Evolutionary conservation across 2,113 vertebrate genomes (phyloP), one percentile per base, ranked within the genome.

Genomic region (Pelvicachromis taeniatus): DNA sequence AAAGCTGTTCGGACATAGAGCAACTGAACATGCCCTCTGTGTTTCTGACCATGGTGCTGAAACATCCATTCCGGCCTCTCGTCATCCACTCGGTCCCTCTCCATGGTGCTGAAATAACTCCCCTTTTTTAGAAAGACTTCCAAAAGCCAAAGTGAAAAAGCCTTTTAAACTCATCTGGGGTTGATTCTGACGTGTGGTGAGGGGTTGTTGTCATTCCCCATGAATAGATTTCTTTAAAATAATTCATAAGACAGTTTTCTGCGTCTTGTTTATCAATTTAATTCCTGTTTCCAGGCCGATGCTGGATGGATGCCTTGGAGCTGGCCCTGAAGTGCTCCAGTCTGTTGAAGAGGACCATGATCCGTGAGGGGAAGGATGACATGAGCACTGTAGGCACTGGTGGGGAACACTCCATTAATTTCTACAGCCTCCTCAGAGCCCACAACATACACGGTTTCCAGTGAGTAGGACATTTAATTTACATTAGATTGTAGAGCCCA

Each of bases 281-380:
- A 38, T 79, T 78, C 12, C 81, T 4, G 48, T 12, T 81, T 54
- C 7, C 87, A 99, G 99, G 99, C 78, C 97, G 99, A 65, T 99
- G 98, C 94, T 99, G 98, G 98, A 99, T 99, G 99, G 99, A 99
- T 81, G 99, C 99, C 86, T 94, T 99, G 91, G 99, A 99, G 90
- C 94, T 99, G 94, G 98, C 99, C 90, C 95, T 99, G 94, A 99
- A 99, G 91, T 99, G 99, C 93, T 99, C 98, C 77, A 95, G 98
- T 92, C 96, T 99, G 70, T 96, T 99, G 83, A 99, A 99, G 90
- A 97, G 99, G 88, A 98, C 98, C n/a, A 98, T 99, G 98, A 97
- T 98, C 91, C 96, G 98, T 17, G 99, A 99, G 90, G 99, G 98
- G 63, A 99, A 99, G 94, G 98, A 99, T 53, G 98, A 99, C 87